A percentile compares a stretch with the other conserved stretches of the same genome.
These are phyloP conservation scores for Agriopis leucophaearia DNA, from an alignment of 2,888 invertebrate genomes.

Conservation along the genomic window DNA sequence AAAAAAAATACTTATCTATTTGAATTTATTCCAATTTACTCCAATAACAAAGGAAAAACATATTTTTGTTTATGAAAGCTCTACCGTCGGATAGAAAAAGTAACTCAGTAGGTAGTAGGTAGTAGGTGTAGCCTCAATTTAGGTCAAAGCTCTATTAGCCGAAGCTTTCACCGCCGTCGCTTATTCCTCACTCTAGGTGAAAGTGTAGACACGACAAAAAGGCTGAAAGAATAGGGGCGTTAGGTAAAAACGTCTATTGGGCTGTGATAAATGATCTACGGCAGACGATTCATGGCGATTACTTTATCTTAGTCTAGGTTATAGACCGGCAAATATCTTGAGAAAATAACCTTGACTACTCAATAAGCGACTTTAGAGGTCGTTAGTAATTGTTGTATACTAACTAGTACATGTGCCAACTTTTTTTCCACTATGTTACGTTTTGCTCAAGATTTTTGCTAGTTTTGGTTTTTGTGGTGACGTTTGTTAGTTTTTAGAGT, in stretches of 20 bases:
- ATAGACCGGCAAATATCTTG: neutral
- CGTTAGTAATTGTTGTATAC: no score
- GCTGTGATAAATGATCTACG: conserved; percentile 65
- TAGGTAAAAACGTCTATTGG: conserved; percentile 70
- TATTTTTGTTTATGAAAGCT: conserved; percentile 1
- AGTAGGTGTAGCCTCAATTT: conserved; percentile 18
- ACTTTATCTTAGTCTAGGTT: conserved; percentile 38
- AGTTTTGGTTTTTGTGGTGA: no score
- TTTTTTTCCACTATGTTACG: no score
- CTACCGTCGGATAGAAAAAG: neutral
- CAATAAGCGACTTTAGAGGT: no score
- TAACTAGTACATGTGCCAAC: no score
- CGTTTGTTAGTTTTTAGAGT: neutral
- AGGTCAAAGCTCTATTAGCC: conserved; percentile 29
- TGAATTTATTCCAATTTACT: neutral
- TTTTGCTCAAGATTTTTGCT: no score
- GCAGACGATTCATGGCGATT: conserved; percentile 64
- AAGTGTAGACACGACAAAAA: conserved; percentile 53
- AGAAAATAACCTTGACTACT: no score
- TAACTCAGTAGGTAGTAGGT: neutral
- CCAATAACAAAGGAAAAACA: neutral
- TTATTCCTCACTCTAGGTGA: conserved; percentile 26
- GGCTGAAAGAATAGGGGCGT: conserved; percentile 63
- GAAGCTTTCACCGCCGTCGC: conserved; percentile 21
- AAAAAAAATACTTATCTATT: no score